Evolutionary conservation across 2,888 invertebrate genomes (phyloP).

Genomic region (Yponomeuta malinellus): DNA sequence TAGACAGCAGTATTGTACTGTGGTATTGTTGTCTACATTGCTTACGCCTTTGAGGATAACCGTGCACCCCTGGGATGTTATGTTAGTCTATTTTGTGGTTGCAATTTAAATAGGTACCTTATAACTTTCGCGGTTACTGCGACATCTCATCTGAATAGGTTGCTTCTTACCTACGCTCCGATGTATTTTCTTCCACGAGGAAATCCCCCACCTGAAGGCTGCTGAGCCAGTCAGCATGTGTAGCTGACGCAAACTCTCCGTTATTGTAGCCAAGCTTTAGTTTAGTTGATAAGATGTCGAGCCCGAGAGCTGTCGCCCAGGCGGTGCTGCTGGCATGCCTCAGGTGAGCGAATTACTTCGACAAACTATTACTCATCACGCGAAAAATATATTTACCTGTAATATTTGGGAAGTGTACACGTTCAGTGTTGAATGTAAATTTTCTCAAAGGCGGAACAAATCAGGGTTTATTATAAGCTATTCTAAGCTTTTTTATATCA

Average conservation of each 20-base stretch:
- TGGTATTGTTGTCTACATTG: too few relatives aligned
- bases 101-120: not conserved
- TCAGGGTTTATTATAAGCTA: too few relatives aligned
- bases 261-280: constrained; percentile 19
- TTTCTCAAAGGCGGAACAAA: too few relatives aligned
- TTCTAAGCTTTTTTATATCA: too few relatives aligned
- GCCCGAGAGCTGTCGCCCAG: constrained; percentile 63
- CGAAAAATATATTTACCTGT: too few relatives aligned
- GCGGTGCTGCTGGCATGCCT: constrained; percentile 51
- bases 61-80: too few relatives aligned
- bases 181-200: constrained; percentile 1
- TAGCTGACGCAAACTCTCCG: not conserved
- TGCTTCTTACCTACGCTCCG: too few relatives aligned
- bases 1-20: too few relatives aligned
- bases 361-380: not conserved
- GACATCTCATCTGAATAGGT: not conserved
- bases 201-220: constrained; percentile 1
- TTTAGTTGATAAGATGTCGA: constrained; percentile 64
- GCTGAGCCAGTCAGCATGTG: not conserved
- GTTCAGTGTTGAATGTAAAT: too few relatives aligned
- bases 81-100: too few relatives aligned
- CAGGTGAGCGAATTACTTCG: constrained; percentile 40
- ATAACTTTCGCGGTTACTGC: not conserved
- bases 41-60: too few relatives aligned
- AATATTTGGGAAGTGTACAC: too few relatives aligned